Evolutionary conservation across 1,140 invertebrate species (phyloP), one percentile per base, ranked within the genome.

Genomic region (Drosophila sucinea): DNA sequence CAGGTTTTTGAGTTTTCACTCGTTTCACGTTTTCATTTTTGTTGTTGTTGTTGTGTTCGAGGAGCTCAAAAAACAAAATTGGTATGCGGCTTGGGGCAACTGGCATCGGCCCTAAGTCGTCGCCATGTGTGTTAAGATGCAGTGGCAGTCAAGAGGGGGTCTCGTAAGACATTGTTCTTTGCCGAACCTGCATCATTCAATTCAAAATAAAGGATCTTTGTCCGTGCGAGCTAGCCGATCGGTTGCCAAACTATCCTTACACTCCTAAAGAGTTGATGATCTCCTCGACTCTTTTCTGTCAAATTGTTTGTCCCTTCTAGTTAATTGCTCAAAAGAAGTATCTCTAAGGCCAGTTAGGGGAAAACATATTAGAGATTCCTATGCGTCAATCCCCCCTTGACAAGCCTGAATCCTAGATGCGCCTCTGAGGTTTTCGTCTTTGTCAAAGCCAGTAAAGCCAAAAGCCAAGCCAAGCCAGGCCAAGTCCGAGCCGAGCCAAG

Each of bases 1-100:
- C 83, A 66, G 62, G 83, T 87, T 77, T 87, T 70, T 83, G 84
- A 87, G 84, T 87, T 89, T 87, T 87, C 80, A 89, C 84, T 87
- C 83, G 84, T 71, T 87, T 87, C 84, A 77, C 72, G 83, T 83
- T 87, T 87, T 89, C 44, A 51, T 51, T 51, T 51, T 51, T 44
- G 11, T 38, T 38, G 35, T 38, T 30, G 30, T 30, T 30, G 30
- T 30, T 11, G 11, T 51, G 23, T 51, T 67, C 56, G 40, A 40
- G 67, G 35, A 17, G 51, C 62, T 17, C 68, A 73, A 60, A 65
- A 78, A 79, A 87, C 65, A 78, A 80, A 87, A 80, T 89, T 86
- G 83, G 83, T 89, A 86, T 89, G 83, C 84, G 72, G 62, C 69
- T 71, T 70, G 70, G 70, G 64, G 61, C 67, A 73, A 57, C 62